Evolutionary conservation across 1,140 invertebrate species (phyloP).

Genomic region (Scaptodrosophila lebanonensis): DNA sequence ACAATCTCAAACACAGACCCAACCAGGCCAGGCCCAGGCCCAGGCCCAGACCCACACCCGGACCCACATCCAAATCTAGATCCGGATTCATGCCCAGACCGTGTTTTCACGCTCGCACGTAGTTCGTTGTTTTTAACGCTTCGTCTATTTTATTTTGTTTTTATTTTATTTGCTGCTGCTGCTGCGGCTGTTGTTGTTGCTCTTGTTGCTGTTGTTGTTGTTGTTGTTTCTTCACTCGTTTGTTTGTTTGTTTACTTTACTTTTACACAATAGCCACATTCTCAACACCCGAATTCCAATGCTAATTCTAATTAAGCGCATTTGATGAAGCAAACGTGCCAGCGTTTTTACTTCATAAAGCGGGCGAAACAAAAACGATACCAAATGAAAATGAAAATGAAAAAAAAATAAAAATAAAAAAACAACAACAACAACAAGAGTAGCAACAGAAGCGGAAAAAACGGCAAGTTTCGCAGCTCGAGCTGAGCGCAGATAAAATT

Average conservation of each 20-base stretch:
- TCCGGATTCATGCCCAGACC: not conserved
- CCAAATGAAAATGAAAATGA: too few species aligned
- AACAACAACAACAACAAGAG: slow-evolving; percentile 6
- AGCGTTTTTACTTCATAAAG: slow-evolving; percentile 54
- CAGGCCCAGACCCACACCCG: not conserved
- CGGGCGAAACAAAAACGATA: too few species aligned
- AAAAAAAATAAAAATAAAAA: slow-evolving; percentile 9
- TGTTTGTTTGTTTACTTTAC: too few species aligned
- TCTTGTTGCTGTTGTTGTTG: not conserved
- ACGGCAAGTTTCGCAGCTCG: slow-evolving; percentile 17
- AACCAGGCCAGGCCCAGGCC: slow-evolving; percentile 8
- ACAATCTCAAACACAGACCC: too few species aligned
- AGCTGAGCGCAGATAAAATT: slow-evolving; percentile 47
- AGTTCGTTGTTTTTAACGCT: slow-evolving; percentile 28
- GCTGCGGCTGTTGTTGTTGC: too few species aligned
- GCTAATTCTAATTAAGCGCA: slow-evolving; percentile 65
- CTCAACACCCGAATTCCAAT: slow-evolving; percentile 40
- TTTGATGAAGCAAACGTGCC: slow-evolving; percentile 64
- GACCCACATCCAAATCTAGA: too few species aligned
- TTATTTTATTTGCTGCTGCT: too few species aligned
- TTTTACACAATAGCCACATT: slow-evolving; percentile 18
- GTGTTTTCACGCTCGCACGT: slow-evolving; percentile 10
- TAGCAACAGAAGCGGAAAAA: not conserved
- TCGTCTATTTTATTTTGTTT: too few species aligned
- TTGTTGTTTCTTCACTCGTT: not conserved